phyloP scores from a whole-genome alignment of 2,888 invertebrate species.

The Mythimna loreyi region DNA sequence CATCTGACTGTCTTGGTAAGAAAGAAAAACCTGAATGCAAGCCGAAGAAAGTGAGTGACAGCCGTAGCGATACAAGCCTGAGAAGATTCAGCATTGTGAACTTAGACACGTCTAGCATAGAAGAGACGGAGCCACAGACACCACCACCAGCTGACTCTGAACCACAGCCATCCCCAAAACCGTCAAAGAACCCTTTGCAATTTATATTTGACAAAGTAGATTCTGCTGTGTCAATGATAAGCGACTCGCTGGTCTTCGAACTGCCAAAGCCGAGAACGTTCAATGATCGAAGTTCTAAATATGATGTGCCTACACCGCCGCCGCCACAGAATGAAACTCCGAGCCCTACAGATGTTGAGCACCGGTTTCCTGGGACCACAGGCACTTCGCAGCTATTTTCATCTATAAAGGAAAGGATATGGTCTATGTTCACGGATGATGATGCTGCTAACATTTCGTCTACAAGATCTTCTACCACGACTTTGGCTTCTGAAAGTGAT shows the following conservation, averaged over 20 bases:
- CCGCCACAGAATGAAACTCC: constrained; percentile 47
- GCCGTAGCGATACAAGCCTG: not conserved
- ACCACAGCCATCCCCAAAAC: too few species aligned
- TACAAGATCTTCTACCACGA: constrained; percentile 16
- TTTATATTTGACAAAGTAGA: constrained; percentile 64
- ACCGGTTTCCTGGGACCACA: not conserved
- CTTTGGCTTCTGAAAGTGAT: constrained; percentile 44
- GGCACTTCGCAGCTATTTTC: constrained; percentile 66
- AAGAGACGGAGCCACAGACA: not conserved
- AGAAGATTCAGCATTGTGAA: constrained; percentile 45
- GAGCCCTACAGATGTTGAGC: constrained; percentile 41
- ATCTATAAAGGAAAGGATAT: constrained; percentile 70
- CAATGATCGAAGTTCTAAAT: constrained; percentile 65
- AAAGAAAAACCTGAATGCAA: constrained; percentile 16
- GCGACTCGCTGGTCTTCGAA: constrained; percentile 56
- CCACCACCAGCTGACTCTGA: not conserved
- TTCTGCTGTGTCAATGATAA: constrained; percentile 65
- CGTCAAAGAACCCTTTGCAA: not conserved
- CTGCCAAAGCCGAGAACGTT: constrained; percentile 42
- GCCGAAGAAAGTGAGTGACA: constrained; percentile 40
- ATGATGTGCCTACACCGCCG: constrained; percentile 60
- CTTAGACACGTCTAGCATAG: constrained; percentile 22
- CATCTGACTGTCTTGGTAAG: not conserved
- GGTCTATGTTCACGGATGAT: constrained; percentile 69
- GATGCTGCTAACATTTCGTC: not conserved